phyloP scores from a whole-genome alignment of 2,888 invertebrate genomes.

The Steromphala cineraria region DNA sequence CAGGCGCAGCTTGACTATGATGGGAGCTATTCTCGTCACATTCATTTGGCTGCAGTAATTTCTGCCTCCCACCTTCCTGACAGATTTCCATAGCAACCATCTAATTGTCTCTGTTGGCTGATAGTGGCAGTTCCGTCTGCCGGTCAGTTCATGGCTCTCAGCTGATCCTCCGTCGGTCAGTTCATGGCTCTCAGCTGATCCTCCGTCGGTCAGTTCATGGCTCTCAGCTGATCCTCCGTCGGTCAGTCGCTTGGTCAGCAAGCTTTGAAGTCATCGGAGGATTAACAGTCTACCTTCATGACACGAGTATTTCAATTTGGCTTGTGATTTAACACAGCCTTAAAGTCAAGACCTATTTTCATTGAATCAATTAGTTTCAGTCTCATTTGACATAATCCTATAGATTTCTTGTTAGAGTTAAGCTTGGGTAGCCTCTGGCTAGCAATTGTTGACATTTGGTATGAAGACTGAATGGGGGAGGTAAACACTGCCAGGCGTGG shows the following conservation, averaged over 20 bases:
- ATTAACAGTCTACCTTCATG: too few species aligned
- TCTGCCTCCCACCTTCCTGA: conserved; percentile 23
- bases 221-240: background rate
- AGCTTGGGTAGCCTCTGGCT: too few species aligned
- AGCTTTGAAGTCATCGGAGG: too few species aligned
- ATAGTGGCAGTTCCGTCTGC: background rate
- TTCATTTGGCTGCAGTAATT: conserved; percentile 20
- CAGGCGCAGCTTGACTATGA: too few species aligned
- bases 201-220: background rate
- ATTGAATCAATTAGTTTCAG: too few species aligned
- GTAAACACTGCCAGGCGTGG: background rate
- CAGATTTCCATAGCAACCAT: conserved; percentile 23
- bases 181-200: background rate
- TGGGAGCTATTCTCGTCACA: conserved; percentile 15
- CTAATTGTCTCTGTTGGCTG: background rate
- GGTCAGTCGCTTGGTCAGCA: conserved; percentile 7
- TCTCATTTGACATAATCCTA: too few species aligned
- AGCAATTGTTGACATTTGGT: too few species aligned
- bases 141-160: background rate
- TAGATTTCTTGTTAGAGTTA: too few species aligned
- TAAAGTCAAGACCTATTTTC: too few species aligned
- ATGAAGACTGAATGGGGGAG: background rate
- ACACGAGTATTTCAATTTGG: background rate
- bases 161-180: background rate
- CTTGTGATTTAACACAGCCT: background rate